Conservation (phyloP, 2,113 vertebrate genomes). For the Nothobranchius furzeri region DNA sequence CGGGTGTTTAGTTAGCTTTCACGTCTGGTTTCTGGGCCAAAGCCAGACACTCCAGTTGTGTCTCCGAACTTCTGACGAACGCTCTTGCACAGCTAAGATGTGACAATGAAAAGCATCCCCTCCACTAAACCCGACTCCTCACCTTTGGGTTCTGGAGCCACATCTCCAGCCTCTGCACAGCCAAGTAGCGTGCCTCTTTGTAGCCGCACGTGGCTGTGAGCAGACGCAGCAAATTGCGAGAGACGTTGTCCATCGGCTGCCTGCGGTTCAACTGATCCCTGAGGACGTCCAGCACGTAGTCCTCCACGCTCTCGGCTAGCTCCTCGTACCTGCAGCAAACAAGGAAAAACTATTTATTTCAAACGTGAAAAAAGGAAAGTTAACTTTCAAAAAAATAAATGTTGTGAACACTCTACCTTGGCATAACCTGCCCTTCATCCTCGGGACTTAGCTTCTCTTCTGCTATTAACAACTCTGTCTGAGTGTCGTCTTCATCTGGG, state of each 20-base stretch:
- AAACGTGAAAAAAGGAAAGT: neutral
- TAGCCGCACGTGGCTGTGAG: constrained; percentile 94
- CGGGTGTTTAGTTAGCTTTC: too few relatives aligned
- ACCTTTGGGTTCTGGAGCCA: constrained; percentile 99
- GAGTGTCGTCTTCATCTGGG: constrained; percentile 95
- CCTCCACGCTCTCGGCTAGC: constrained; percentile 93
- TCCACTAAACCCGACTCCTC: constrained; percentile 1
- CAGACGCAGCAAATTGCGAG: constrained; percentile 92
- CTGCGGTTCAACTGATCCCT: constrained; percentile 93
- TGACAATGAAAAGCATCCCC: too few relatives aligned
- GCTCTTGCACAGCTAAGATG: too few relatives aligned
- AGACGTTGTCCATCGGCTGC: constrained; percentile 97
- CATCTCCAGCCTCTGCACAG: constrained; percentile 96
- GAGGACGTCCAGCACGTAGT: constrained; percentile 95
- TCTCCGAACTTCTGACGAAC: too few relatives aligned
- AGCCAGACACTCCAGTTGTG: too few relatives aligned
- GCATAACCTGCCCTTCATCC: constrained; percentile 94
- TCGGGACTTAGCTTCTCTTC: constrained; percentile 98
- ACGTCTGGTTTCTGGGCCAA: too few relatives aligned
- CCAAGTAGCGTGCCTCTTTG: constrained; percentile 93
- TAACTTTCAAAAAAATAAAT: neutral
- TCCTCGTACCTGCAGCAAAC: constrained; percentile 87
- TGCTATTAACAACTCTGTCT: constrained; percentile 92
- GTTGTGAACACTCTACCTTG: constrained; percentile 81
- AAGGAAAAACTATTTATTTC: neutral